A percentile compares a stretch with the other conserved stretches of the same genome.
These are phyloP conservation scores for Scolanthus callimorphus DNA, from an alignment of 92 coral and sea anemone species.

Conservation along the genomic window DNA sequence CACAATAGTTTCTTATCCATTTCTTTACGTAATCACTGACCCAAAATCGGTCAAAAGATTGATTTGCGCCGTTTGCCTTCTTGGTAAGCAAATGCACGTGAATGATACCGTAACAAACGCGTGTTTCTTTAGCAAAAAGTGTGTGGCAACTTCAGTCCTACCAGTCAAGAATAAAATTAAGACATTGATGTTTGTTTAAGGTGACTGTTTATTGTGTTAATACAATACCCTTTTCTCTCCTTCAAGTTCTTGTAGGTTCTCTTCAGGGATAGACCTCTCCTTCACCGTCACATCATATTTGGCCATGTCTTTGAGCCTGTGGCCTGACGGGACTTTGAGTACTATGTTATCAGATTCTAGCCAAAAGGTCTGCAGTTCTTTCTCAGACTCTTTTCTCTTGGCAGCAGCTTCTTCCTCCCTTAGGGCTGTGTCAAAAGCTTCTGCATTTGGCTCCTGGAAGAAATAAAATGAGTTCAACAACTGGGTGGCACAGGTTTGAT, in stretches of 20 bases:
- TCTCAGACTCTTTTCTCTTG: conserved; percentile 46
- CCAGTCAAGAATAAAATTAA: too few species aligned
- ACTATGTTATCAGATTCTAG: conserved; percentile 75
- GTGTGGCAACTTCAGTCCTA: too few species aligned
- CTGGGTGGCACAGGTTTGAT: neutral
- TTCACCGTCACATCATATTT: conserved; percentile 73
- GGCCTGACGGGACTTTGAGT: conserved; percentile 78
- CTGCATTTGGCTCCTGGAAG: conserved; percentile 54
- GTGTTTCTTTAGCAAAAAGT: too few species aligned
- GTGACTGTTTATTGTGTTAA: neutral
- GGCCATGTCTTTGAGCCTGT: conserved; percentile 90
- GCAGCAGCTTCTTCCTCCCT: conserved; percentile 59
- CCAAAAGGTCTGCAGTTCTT: conserved; percentile 61
- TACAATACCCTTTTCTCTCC: conserved; percentile 67
- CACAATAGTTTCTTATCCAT: too few species aligned
- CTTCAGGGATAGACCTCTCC: conserved; percentile 65
- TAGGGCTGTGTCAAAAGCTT: conserved; percentile 44
- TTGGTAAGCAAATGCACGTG: too few species aligned
- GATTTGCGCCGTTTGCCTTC: too few species aligned
- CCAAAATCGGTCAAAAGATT: too few species aligned
- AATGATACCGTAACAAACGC: too few species aligned
- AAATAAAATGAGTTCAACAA: too few species aligned
- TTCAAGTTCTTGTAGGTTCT: conserved; percentile 49
- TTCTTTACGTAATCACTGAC: too few species aligned
- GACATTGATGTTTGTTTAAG: neutral